These are phyloP conservation scores for Parapsyche elsis DNA, from an alignment of 1,140 invertebrate genomes.

Conservation along the genomic window DNA sequence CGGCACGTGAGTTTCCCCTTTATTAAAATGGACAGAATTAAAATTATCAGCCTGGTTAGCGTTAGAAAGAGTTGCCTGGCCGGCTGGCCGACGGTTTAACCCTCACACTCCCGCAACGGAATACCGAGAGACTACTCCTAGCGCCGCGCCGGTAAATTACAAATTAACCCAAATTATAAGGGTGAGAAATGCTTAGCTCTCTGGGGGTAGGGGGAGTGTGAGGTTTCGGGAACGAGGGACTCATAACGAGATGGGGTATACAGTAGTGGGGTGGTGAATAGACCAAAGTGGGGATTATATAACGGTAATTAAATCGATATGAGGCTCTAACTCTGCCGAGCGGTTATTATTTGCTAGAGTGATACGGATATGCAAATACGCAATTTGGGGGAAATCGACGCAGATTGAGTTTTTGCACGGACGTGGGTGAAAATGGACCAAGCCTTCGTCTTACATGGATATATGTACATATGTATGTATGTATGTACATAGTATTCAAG, in stretches of 20 bases:
- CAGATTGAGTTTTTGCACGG: too few relatives aligned
- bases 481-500: too few relatives aligned
- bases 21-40: constrained; percentile 50
- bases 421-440: too few relatives aligned
- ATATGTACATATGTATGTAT: too few relatives aligned
- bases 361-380: neutral
- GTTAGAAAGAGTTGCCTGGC: constrained; percentile 1
- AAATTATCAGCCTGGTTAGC: constrained; percentile 43
- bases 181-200: constrained; percentile 23
- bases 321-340: neutral
- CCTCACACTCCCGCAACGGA: neutral
- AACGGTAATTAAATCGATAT: constrained; percentile 36
- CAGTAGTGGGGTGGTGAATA: neutral
- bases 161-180: constrained; percentile 42
- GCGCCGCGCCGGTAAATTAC: constrained; percentile 24
- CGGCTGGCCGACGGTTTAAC: neutral
- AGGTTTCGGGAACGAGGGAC: neutral
- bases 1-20: constrained; percentile 44
- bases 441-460: too few relatives aligned
- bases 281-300: constrained; percentile 33
- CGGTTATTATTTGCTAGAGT: neutral
- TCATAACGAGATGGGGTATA: neutral
- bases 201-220: neutral
- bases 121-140: neutral
- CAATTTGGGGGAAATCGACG: too few relatives aligned